Conservation (phyloP, 2,888 invertebrate species). For the Lasius platythorax region DNA sequence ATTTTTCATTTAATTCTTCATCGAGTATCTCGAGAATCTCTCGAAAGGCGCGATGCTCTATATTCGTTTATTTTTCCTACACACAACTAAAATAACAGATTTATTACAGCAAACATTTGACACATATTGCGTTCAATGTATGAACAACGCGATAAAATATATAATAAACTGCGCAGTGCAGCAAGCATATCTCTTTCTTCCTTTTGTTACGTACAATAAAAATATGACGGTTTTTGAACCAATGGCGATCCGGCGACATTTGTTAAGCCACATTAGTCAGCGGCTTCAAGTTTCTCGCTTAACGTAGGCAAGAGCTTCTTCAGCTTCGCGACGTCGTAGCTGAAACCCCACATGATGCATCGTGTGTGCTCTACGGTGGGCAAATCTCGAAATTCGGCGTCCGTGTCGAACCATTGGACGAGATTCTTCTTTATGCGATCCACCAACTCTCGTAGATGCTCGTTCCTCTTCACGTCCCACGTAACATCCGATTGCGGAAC, state of each 20-base stretch:
- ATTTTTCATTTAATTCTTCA: too few species aligned
- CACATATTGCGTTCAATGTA: too few species aligned
- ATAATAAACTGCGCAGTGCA: too few species aligned
- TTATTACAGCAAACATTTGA: too few species aligned
- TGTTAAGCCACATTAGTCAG: conserved; percentile 1
- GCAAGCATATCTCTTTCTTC: too few species aligned
- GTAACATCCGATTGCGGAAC: conserved; percentile 88
- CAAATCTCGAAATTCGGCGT: conserved; percentile 89
- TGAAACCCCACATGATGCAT: conserved; percentile 92
- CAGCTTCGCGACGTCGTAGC: conserved; percentile 90
- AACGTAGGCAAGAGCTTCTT: conserved; percentile 88
- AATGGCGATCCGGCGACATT: neutral
- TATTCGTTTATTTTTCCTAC: too few species aligned
- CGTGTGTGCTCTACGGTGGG: conserved; percentile 90
- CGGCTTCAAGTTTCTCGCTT: conserved; percentile 85
- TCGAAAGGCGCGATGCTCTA: too few species aligned
- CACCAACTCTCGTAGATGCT: conserved; percentile 85
- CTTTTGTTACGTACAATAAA: too few species aligned
- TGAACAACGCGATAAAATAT: too few species aligned
- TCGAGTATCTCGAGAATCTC: too few species aligned
- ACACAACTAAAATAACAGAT: too few species aligned
- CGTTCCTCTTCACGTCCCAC: conserved; percentile 92
- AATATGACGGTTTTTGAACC: too few species aligned
- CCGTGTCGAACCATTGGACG: conserved; percentile 87
- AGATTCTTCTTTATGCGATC: conserved; percentile 87